These are phyloP conservation scores for Pseudorectes ferrugineus DNA, from an alignment of 2,113 vertebrate genomes.

Conservation along the genomic window DNA sequence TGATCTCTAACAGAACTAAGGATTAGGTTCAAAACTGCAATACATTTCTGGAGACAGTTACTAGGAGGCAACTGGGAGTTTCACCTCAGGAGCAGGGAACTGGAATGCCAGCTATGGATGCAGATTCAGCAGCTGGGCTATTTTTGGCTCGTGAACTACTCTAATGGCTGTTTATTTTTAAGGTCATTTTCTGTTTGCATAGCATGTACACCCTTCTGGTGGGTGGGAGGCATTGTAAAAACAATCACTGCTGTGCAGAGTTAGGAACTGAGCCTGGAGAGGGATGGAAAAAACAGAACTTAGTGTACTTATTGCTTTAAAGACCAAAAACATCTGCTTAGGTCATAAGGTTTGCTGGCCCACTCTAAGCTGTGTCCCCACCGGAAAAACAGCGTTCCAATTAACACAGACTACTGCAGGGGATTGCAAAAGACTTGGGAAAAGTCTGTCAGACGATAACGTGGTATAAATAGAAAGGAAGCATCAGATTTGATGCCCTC, in stretches of 20 bases:
- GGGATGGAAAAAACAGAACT: conserved; percentile 29
- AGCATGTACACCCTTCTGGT: conserved; percentile 36
- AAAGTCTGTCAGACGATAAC: background rate
- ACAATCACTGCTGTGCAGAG: background rate
- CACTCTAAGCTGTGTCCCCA: background rate
- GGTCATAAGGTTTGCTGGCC: conserved; percentile 23
- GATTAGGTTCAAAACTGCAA: background rate
- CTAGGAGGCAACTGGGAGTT: background rate
- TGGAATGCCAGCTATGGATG: background rate
- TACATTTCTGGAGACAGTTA: background rate
- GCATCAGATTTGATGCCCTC: background rate
- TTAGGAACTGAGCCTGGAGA: background rate
- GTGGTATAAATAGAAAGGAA: background rate
- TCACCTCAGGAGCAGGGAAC: background rate
- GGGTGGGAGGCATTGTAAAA: conserved; percentile 18
- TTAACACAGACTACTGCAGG: background rate
- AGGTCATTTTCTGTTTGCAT: conserved; percentile 36
- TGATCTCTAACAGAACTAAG: background rate
- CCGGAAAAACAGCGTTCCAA: background rate
- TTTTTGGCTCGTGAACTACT: background rate
- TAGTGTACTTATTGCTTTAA: background rate
- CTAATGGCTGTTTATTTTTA: conserved; percentile 20
- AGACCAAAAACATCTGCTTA: conserved; percentile 34
- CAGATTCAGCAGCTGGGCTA: background rate
- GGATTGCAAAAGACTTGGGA: background rate